Base-by-base conservation (phyloP, 2,797 vertebrate species). In the Acanthurus leucopareius region DNA sequence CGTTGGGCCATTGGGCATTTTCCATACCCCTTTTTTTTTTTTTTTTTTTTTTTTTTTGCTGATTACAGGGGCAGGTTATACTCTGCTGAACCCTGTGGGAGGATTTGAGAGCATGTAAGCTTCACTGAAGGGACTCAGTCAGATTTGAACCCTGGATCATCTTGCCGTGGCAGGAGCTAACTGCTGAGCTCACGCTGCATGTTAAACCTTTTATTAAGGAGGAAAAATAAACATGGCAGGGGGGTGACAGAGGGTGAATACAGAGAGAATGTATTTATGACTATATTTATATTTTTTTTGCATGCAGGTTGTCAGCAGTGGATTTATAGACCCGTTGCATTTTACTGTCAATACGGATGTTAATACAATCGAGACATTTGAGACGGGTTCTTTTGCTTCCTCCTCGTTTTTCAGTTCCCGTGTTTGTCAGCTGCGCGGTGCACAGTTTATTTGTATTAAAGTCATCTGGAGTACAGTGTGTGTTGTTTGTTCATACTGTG, bases 141-240 rank as follows among this genome's bases (percentile, higher is more conserved):
- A 22, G 14, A 49, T 76, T 62, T 69, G 40, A 77, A 79, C 54
- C 47, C 28, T 19, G 63, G 69, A 42, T 44, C 52, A 56, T 61
- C 5, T 51, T 42, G n/a, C 62, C 10, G 15, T 73, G 57, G 70
- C 19, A 15, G 47, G 25, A 79, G 53, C 47, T 65, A 78, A 64
- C 58, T 66, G 51, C 42, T 81, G 71, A 76, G 62, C 63, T 86
- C 79, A 62, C 61, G 25, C 51, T 56, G 69, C 15, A 10, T 75
- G 59, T 71, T 74, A 51, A 77, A 77, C 32, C 20, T 73, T 84
- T 78, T 68, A 80, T 64, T 45, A 67, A 67, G 57, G 53, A 40
- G 42, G 64, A 45, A 54, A 58, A 70, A 49, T 38, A 77, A 54
- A 28, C 40, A 32, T 71, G 53, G 53, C 17, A 17, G 16, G 40